These are phyloP conservation scores for Automeris io DNA, from an alignment of 2,888 invertebrate genomes.

Conservation along the genomic window DNA sequence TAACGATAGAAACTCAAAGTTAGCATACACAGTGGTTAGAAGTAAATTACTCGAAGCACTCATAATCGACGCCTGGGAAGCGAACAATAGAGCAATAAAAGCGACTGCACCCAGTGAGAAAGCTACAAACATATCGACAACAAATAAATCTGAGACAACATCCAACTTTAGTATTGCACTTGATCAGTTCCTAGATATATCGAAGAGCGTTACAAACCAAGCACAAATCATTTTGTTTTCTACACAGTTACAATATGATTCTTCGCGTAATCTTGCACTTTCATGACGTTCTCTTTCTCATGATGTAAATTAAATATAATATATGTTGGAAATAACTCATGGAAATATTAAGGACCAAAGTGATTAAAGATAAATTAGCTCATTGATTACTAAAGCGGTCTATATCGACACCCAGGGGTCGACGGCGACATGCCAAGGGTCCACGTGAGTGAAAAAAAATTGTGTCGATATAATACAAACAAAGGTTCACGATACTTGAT, in stretches of 20 bases:
- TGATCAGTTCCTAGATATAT: slow-evolving; percentile 35
- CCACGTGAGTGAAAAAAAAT: too few species aligned
- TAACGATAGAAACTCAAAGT: slow-evolving; percentile 40
- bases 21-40: slow-evolving; percentile 49
- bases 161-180: slow-evolving; percentile 36
- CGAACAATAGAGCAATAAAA: slow-evolving; percentile 72
- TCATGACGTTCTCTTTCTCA: neutral
- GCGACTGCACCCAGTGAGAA: slow-evolving; percentile 52
- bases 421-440: too few species aligned
- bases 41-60: slow-evolving; percentile 54
- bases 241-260: slow-evolving; percentile 17
- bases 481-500: too few species aligned
- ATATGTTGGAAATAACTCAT: slow-evolving; percentile 24
- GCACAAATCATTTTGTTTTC: slow-evolving; percentile 42
- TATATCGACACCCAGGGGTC: too few species aligned
- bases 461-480: too few species aligned
- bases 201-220: slow-evolving; percentile 33
- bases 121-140: slow-evolving; percentile 61
- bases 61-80: slow-evolving; percentile 47
- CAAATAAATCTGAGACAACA: slow-evolving; percentile 62
- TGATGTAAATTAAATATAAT: slow-evolving; percentile 24
- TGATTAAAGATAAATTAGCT: slow-evolving; percentile 9
- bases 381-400: too few species aligned
- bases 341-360: slow-evolving; percentile 6
- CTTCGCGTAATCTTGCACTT: neutral